These are phyloP conservation scores for Cataglyphis albicans DNA, from an alignment of 2,888 invertebrate species.

Conservation along the genomic window DNA sequence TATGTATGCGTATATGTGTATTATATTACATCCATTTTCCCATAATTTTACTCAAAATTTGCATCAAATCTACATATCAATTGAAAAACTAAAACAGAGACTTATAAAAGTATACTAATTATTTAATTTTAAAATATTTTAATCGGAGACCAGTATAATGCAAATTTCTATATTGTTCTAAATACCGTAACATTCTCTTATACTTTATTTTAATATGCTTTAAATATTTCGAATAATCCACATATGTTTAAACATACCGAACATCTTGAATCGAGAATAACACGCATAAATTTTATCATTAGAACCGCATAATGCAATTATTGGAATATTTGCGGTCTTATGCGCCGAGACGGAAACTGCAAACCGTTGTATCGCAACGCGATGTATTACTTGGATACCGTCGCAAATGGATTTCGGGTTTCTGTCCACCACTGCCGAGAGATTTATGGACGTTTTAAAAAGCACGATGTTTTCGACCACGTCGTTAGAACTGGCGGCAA, in stretches of 20 bases:
- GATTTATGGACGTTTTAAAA: constrained; percentile 48
- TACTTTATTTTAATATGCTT: neutral
- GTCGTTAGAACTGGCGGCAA: constrained; percentile 35
- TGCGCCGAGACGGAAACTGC: constrained; percentile 4
- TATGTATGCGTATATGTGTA: neutral
- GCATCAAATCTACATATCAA: neutral
- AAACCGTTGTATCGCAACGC: neutral
- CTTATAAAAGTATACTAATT: neutral
- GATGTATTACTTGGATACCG: constrained; percentile 25
- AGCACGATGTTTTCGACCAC: constrained; percentile 45
- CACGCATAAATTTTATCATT: neutral
- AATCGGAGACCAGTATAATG: neutral
- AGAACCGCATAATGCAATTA: neutral
- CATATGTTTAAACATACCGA: neutral
- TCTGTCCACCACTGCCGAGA: neutral
- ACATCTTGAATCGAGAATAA: neutral
- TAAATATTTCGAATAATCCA: neutral
- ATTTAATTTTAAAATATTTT: neutral
- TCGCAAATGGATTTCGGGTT: constrained; percentile 38
- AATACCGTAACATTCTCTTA: neutral
- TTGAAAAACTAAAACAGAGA: neutral
- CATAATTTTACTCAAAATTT: no score
- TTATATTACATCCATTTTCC: neutral
- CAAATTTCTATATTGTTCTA: neutral
- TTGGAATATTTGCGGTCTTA: constrained; percentile 4